These are phyloP conservation scores for Acropternis orthonyx DNA, from an alignment of 2,797 vertebrate species.

Conservation along the genomic window DNA sequence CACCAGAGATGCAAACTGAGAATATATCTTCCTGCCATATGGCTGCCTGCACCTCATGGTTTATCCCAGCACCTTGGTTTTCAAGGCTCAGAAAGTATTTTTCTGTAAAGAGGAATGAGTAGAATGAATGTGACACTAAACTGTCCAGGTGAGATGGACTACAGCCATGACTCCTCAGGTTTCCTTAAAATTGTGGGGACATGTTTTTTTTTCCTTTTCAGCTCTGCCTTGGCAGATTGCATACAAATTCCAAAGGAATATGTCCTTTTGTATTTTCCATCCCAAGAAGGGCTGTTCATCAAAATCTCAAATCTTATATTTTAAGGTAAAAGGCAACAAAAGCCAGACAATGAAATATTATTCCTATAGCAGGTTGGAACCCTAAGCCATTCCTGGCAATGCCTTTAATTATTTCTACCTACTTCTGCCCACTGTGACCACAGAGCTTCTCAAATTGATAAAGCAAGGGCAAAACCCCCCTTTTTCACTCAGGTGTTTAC, in stretches of 20 bases:
- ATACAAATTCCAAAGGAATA: not conserved
- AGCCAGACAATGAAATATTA: not conserved
- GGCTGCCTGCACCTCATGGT: not conserved
- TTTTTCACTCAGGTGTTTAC: not conserved
- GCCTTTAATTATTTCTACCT: not conserved
- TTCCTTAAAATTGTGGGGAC: not conserved
- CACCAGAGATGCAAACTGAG: conserved; percentile 69
- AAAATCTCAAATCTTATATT: not conserved
- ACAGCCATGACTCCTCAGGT: not conserved
- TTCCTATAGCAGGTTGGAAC: not conserved
- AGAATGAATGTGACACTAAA: not conserved
- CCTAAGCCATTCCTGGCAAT: not conserved
- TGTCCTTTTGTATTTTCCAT: not conserved
- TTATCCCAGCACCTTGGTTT: not conserved
- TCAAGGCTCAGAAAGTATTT: not conserved
- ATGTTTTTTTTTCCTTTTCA: not conserved
- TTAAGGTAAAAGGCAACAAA: not conserved
- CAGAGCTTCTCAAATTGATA: not conserved
- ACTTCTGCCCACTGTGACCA: not conserved
- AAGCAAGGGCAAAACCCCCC: not conserved
- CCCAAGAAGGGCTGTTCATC: not conserved
- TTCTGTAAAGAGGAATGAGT: not conserved
- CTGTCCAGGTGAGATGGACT: not conserved
- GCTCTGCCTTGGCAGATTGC: not conserved
- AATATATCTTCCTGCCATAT: rapidly evolving